Conservation (phyloP, 2,888 invertebrate genomes). For the Phyto melanocephala region DNA sequence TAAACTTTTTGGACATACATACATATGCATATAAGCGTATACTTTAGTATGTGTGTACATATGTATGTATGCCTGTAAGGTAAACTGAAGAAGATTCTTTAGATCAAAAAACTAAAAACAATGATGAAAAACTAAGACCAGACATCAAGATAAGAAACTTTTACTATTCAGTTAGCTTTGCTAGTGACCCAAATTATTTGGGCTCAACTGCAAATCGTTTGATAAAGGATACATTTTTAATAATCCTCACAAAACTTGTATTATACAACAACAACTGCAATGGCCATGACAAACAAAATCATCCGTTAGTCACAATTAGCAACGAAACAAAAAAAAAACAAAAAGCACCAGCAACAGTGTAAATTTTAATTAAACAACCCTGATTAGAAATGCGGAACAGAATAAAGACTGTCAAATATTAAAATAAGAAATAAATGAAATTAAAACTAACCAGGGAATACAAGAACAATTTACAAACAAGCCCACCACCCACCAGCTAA, state of each 20-base stretch:
- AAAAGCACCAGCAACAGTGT: slow-evolving; percentile 33
- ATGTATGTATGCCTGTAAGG: neutral
- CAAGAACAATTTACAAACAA: slow-evolving; percentile 6
- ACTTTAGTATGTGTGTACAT: too few species aligned
- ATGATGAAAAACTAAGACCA: slow-evolving; percentile 33
- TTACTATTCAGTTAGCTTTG: neutral
- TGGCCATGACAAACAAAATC: neutral
- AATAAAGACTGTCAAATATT: neutral
- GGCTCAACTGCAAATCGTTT: too few species aligned
- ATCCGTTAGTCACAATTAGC: neutral
- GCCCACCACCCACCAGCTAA: slow-evolving; percentile 38
- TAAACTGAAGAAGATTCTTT: neutral
- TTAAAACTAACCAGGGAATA: neutral
- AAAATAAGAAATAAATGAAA: neutral
- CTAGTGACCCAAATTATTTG: slow-evolving; percentile 29
- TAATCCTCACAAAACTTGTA: neutral
- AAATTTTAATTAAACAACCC: slow-evolving; percentile 17
- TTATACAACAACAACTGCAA: slow-evolving; percentile 20
- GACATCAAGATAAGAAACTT: neutral
- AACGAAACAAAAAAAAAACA: too few species aligned
- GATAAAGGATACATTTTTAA: slow-evolving; percentile 9
- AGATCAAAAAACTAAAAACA: neutral
- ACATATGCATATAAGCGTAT: too few species aligned
- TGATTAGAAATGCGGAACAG: neutral
- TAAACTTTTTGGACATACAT: neutral